Evolutionary conservation across 2,888 invertebrate genomes (phyloP).

Genomic region (Sesamia inferens): DNA sequence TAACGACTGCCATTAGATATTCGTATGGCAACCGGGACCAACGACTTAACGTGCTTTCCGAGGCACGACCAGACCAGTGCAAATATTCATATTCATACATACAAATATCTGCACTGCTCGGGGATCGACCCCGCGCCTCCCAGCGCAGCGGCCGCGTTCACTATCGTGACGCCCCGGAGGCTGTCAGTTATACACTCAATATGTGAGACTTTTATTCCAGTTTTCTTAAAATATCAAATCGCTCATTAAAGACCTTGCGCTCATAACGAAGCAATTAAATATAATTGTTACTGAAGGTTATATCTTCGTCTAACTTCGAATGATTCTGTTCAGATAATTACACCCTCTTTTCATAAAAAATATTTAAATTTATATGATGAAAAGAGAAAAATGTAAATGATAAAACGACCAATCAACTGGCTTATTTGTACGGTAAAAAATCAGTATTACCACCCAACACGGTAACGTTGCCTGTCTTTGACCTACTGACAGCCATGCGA

Average conservation of each 20-base stretch:
- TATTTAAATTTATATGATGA: background rate
- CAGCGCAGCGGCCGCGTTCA: too few species aligned
- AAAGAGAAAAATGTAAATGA: background rate
- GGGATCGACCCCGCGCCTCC: too few species aligned
- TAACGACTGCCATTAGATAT: too few species aligned
- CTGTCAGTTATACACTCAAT: background rate
- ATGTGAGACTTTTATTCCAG: background rate
- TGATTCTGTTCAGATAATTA: slow-evolving; percentile 2
- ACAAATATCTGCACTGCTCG: too few species aligned
- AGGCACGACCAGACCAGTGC: too few species aligned
- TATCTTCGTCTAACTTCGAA: background rate
- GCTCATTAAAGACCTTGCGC: background rate
- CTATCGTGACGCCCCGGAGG: too few species aligned
- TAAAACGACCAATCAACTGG: background rate
- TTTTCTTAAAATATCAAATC: slow-evolving; percentile 21
- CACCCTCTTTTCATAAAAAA: background rate
- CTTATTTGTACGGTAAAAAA: background rate
- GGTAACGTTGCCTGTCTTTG: background rate
- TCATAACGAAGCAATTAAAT: slow-evolving; percentile 4
- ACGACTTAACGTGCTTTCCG: too few species aligned
- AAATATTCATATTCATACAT: too few species aligned
- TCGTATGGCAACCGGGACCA: too few species aligned
- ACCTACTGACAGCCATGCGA: background rate
- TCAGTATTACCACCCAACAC: background rate
- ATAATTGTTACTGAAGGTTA: background rate